Evolutionary conservation across 2,888 invertebrate species (phyloP), one percentile per base, ranked within the genome.

Genomic region (Poecilus cupreus): DNA sequence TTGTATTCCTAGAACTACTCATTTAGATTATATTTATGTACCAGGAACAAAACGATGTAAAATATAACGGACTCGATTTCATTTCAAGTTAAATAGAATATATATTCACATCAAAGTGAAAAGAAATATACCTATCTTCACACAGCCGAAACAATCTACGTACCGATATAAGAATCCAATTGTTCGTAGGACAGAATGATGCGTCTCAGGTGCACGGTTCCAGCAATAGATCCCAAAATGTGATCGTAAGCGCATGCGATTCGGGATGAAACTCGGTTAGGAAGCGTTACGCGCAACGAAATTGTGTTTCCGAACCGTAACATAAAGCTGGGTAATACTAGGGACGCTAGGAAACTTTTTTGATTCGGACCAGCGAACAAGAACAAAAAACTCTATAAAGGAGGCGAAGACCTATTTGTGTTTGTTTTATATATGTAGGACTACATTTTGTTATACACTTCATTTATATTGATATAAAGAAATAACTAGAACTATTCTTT

Each of bases 151-250:
- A 51, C 51, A 51, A 51, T 51, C 18, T 18, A 51, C 51, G n/a
- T 51, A 51, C 13, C 8, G 51, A 18, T 13, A 22, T 51, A 51
- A 51, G 51, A 51, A 51, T 51, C 18, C 16, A 18, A 16, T 51
- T 51, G 20, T 32, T 32, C 32, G 51, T 13, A 51, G 20, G 10
- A 51, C 18, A 51, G 18, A n/a, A 51, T 32, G 32, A 37, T 68
- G 18, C 8, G 64, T 68, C 64, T 68, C 64, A 68, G 64, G 64
- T 68, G 64, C 64, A 68, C 18, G 24, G 26, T 68, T 68, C 11
- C 32, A 20, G 32, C 13, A 37, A 18, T 26, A 24, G 57, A 22
- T 60, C 13, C 37, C 37, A 5, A 32, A 18, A 37, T 68, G 37
- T 10, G 37, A 13, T 37, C 60, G 60, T 26, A 60, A 60, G 60